Evolutionary conservation across 2,797 vertebrate genomes (phyloP).

Genomic region (Acanthopagrus latus): DNA sequence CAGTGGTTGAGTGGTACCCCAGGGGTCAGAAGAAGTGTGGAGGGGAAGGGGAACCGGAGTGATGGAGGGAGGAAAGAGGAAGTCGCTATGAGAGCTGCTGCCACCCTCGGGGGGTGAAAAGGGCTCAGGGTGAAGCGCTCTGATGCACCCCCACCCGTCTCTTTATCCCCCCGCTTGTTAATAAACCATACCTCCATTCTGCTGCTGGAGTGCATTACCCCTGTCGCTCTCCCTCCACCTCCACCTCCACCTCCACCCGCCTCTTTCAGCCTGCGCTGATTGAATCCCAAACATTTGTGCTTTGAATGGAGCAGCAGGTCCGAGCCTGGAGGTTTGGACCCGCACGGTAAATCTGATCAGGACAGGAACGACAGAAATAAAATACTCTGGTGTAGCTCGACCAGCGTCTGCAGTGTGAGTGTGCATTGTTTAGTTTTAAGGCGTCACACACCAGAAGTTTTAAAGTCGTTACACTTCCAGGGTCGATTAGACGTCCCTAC

Average conservation of each 20-base stretch:
- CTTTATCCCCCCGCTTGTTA: slow-evolving; percentile 25
- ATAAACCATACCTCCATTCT: slow-evolving; percentile 47
- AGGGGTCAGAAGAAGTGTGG: slow-evolving; percentile 46
- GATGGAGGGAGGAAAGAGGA: slow-evolving; percentile 25
- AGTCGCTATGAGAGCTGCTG: slow-evolving; percentile 38
- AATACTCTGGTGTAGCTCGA: too few relatives aligned
- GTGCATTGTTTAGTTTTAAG: not conserved
- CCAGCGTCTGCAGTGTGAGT: too few relatives aligned
- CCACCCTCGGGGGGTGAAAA: slow-evolving; percentile 33
- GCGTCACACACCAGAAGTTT: not conserved
- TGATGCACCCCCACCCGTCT: slow-evolving; percentile 22
- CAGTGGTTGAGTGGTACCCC: slow-evolving; percentile 59
- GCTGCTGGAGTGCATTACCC: slow-evolving; percentile 29
- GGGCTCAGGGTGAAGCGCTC: slow-evolving; percentile 41
- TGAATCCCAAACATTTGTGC: slow-evolving; percentile 5
- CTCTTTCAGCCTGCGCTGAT: slow-evolving; percentile 7
- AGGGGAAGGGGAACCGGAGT: slow-evolving; percentile 15
- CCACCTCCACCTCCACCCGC: not conserved
- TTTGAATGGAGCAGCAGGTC: slow-evolving; percentile 12
- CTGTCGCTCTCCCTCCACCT: not conserved
- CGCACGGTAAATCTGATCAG: not conserved
- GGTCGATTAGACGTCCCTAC: too few relatives aligned
- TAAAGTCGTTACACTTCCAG: not conserved
- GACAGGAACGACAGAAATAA: too few relatives aligned
- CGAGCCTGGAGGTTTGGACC: slow-evolving; percentile 18